phyloP scores from a whole-genome alignment of 2,797 vertebrate species.

The Dendrocincla tyrannina region DNA sequence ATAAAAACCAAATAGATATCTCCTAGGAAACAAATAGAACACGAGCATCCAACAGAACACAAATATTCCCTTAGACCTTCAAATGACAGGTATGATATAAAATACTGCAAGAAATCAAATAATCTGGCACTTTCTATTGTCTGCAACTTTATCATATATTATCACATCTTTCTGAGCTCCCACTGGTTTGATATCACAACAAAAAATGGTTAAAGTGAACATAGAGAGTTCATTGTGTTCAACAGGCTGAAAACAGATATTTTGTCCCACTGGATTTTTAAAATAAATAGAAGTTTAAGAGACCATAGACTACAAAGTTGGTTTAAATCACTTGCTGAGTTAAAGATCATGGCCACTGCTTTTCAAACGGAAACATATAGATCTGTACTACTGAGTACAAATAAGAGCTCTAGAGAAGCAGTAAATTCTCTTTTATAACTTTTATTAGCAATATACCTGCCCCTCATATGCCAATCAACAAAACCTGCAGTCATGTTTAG shows the following conservation, averaged over 20 bases:
- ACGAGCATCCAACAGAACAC: background rate
- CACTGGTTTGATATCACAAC: background rate
- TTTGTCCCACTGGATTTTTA: background rate
- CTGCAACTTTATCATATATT: background rate
- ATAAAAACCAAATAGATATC: background rate
- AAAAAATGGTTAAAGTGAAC: background rate
- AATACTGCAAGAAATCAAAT: background rate
- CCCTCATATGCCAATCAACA: background rate
- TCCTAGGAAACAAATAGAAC: background rate
- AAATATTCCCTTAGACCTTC: conserved; percentile 3
- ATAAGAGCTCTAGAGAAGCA: background rate
- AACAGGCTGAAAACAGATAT: background rate
- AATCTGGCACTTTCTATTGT: background rate
- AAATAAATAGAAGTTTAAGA: background rate
- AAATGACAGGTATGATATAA: background rate
- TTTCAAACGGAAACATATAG: background rate
- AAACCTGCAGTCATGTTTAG: background rate
- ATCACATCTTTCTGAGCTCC: background rate
- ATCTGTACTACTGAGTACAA: background rate
- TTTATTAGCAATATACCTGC: background rate
- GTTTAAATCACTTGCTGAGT: background rate
- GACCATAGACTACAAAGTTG: background rate
- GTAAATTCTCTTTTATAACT: background rate
- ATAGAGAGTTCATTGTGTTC: background rate
- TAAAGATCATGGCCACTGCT: background rate